Evolutionary conservation across 2,797 vertebrate species (phyloP), one percentile per base, ranked within the genome.

Genomic region (Odontamblyopus lacepedii): DNA sequence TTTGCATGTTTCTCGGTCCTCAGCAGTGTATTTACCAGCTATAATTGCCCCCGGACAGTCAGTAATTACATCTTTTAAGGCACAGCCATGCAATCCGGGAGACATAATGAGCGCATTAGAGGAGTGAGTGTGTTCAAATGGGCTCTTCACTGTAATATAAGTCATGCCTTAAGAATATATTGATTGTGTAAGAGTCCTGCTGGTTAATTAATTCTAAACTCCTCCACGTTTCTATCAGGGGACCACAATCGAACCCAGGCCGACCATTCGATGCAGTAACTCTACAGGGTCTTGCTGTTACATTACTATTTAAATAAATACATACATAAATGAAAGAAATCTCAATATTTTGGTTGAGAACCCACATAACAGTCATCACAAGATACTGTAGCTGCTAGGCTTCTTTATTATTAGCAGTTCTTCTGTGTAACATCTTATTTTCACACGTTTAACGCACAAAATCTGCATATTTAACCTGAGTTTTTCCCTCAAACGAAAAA

Each of bases 161-260:
- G 80, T 4, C n/a, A 59, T 61, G 72, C 60, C 18, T 19, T 56
- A 19, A 62, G 32, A 1, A 70, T 63, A 38, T 63, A 70, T 71
- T 71, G 78, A 85, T 71, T 76, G n/a, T 1, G 26, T 6, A 48
- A 50, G 60, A 16, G 61, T n/a, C 2, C 26, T 23, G 53, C 19
- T 27, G 16, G 44, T 77, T 68, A 67, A 74, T 63, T 61, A 64
- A 70, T 67, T 70, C 71, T 66, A 78, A 78, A 19, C 38, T 3
- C 44, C 44, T 48, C 4, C 12, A 30, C n/a, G 19, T 5, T 1
- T 70, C 69, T 76, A 19, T 78, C 51, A 76, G 13, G 3, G 66
- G 59, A 53, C 35, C 7, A 9, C 57, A 63, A 13, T 59, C 13
- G n/a, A 16, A 38, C 35, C 35, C 8, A 23, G 23, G 23, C 23